Evolutionary conservation across 2,888 invertebrate species (phyloP).

Genomic region (Entomobrya proxima): DNA sequence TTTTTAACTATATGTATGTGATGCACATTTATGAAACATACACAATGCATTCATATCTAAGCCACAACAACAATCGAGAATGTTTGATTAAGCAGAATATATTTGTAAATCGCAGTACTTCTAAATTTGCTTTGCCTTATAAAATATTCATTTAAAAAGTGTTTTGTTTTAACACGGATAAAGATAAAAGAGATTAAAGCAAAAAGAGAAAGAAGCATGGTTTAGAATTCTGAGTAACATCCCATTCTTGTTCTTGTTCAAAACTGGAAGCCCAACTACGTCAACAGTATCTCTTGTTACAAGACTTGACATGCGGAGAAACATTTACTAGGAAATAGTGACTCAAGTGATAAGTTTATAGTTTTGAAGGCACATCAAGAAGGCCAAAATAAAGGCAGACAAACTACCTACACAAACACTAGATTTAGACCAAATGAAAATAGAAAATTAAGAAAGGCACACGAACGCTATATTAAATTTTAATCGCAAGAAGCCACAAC

Average conservation of each 20-base stretch:
- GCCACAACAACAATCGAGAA: constrained; percentile 11
- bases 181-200: neutral
- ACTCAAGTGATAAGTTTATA: neutral
- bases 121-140: neutral
- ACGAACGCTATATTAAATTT: too few species aligned
- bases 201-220: neutral
- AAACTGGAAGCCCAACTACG: neutral
- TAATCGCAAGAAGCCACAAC: too few species aligned
- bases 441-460: too few species aligned
- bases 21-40: neutral
- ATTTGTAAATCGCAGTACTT: too few species aligned
- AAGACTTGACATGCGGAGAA: neutral
- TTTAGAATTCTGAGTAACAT: neutral
- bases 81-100: too few species aligned
- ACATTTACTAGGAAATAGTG: neutral
- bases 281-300: neutral
- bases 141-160: constrained; percentile 16
- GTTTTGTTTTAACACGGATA: neutral
- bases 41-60: neutral
- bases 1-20: neutral
- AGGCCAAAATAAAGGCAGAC: too few species aligned
- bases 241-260: neutral
- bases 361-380: neutral
- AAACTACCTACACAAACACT: too few species aligned
- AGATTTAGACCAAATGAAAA: too few species aligned